Evolutionary conservation across 2,888 invertebrate species (phyloP).

Genomic region (Gandaritis pyraliata): DNA sequence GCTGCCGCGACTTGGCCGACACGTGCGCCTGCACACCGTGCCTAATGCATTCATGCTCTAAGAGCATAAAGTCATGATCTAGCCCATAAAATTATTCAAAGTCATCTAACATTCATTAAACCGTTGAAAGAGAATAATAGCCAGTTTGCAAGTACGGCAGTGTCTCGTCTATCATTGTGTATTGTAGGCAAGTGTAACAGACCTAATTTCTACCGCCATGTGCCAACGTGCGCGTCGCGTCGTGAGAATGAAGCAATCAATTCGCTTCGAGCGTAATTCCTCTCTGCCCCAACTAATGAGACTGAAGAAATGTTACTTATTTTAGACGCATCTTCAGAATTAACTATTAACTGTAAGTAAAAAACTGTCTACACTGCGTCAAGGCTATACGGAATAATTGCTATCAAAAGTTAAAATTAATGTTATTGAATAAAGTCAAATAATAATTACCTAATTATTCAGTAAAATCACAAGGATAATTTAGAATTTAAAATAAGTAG

Average conservation of each 20-base stretch:
- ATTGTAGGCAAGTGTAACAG: conserved; percentile 16
- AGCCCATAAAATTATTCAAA: conserved; percentile 1
- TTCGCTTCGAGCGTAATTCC: conserved; percentile 35
- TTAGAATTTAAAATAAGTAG: too few relatives aligned
- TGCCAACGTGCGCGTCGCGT: conserved; percentile 25
- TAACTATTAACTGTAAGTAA: neutral
- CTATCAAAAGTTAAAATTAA: too few relatives aligned
- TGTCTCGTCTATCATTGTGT: conserved; percentile 16
- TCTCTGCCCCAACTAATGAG: conserved; percentile 24
- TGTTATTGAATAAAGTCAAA: too few relatives aligned
- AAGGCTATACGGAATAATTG: too few relatives aligned
- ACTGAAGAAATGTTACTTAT: conserved; percentile 19
- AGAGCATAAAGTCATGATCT: too few relatives aligned
- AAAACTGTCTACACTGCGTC: too few relatives aligned
- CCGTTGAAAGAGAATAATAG: conserved; percentile 3
- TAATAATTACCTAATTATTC: too few relatives aligned
- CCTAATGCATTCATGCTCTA: too few relatives aligned
- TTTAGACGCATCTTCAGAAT: conserved; percentile 2
- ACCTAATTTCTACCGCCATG: conserved; percentile 29
- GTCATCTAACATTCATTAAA: neutral
- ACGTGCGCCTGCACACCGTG: too few relatives aligned
- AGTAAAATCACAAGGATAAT: too few relatives aligned
- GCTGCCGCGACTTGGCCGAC: too few relatives aligned
- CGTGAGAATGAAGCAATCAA: conserved; percentile 30
- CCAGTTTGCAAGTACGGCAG: conserved; percentile 11